Evolutionary conservation across 2,113 vertebrate species (phyloP).

Genomic region (Amblyornis subalaris): DNA sequence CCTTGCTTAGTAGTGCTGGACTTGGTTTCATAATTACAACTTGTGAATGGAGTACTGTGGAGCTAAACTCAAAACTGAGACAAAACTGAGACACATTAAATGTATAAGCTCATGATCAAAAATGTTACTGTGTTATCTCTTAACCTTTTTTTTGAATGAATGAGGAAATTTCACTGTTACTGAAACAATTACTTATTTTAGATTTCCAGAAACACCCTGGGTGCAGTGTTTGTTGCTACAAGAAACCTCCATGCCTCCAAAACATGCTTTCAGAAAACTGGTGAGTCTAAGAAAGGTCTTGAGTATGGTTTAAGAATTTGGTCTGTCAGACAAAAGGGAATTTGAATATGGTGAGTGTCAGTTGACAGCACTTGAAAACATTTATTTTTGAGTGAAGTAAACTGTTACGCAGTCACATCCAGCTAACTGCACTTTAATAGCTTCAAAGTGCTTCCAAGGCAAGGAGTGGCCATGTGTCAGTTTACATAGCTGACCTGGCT

Average conservation of each 20-base stretch:
- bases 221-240: conserved; percentile 83
- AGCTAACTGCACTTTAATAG: not conserved
- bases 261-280: conserved; percentile 85
- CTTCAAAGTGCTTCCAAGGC: not conserved
- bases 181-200: conserved; percentile 34
- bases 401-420: not conserved
- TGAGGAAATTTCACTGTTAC: not conserved
- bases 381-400: no score
- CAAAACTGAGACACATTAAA: not conserved
- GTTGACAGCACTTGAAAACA: not conserved
- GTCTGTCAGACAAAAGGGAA: not conserved
- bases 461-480: not conserved
- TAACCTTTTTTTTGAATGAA: fast-evolving
- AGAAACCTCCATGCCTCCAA: conserved; percentile 86
- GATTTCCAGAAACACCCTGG: conserved; percentile 85
- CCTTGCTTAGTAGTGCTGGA: not conserved
- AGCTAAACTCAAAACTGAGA: not conserved
- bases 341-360: not conserved
- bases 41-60: not conserved
- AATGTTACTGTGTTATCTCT: not conserved
- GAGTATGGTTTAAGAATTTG: not conserved
- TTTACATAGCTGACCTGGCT: not conserved
- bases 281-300: conserved; percentile 63
- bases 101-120: not conserved
- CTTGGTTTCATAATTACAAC: not conserved